Conservation (phyloP, 2,113 vertebrate species). For the Tympanuchus pallidicinctus region DNA sequence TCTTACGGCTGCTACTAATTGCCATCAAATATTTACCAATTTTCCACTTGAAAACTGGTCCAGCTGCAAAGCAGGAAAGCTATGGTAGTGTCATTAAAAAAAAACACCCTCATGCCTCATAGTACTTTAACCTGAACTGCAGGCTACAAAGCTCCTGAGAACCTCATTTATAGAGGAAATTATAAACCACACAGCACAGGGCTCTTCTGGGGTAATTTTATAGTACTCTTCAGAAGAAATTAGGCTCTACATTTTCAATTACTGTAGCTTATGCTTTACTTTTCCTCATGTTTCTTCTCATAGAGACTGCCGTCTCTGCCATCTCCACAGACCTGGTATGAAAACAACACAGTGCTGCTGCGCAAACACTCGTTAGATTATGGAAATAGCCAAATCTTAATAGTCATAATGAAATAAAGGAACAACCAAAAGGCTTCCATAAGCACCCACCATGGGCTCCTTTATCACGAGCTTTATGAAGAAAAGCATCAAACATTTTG, state of each 20-base stretch:
- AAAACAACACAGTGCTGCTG: not conserved
- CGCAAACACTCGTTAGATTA: not conserved
- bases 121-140: not conserved
- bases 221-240: not conserved
- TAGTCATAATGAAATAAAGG: not conserved
- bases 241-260: not conserved
- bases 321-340: not conserved
- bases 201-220: not conserved
- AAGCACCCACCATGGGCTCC: not conserved
- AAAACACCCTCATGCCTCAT: not conserved
- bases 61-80: slow-evolving; percentile 6
- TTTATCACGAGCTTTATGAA: not conserved
- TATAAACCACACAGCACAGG: not conserved
- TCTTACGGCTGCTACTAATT: slow-evolving; percentile 15
- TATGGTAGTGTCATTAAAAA: not conserved
- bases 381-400: not conserved
- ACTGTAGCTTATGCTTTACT: not conserved
- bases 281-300: not conserved
- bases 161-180: not conserved
- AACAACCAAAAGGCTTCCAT: not conserved
- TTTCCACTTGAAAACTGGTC: slow-evolving; percentile 42
- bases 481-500: not conserved
- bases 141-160: not conserved
- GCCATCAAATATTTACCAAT: slow-evolving; percentile 61
- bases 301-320: not conserved